A percentile compares a stretch with the other conserved stretches of the same genome.
Evolutionary conservation across 2,113 vertebrate genomes (phyloP).

Genomic region (Polypterus bichir): DNA sequence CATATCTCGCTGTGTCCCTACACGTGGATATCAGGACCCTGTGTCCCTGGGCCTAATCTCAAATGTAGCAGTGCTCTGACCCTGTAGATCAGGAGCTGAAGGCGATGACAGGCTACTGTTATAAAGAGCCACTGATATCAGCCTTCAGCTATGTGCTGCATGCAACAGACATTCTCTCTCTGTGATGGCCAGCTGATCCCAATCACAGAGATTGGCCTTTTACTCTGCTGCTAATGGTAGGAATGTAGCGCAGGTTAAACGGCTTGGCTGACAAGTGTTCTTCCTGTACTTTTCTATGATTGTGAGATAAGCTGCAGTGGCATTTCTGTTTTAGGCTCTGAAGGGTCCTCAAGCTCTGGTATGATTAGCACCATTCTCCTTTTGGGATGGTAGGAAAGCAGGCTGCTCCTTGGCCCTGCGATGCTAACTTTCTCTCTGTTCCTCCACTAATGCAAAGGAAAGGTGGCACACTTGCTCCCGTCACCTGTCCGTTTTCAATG

Average conservation of each 20-base stretch:
- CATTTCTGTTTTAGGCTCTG: no score
- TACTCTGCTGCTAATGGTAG: neutral
- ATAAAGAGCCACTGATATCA: constrained; percentile 49
- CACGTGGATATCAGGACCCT: neutral
- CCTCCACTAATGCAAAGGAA: no score
- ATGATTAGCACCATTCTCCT: no score
- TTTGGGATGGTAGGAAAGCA: no score
- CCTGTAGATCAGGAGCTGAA: constrained; percentile 19
- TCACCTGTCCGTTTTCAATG: no score
- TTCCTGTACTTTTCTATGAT: no score
- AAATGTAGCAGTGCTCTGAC: constrained; percentile 10
- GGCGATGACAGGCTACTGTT: constrained; percentile 53
- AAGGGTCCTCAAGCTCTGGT: no score
- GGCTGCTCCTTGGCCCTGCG: no score
- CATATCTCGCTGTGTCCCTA: constrained; percentile 28
- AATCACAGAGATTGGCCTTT: constrained; percentile 1
- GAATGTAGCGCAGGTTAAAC: neutral
- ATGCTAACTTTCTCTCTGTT: no score
- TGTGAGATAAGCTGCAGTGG: no score
- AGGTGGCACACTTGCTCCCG: no score
- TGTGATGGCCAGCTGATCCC: neutral
- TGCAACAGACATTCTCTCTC: constrained; percentile 5
- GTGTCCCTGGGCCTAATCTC: constrained; percentile 40
- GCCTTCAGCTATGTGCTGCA: constrained; percentile 35
- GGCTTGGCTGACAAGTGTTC: no score